Conservation (phyloP, 2,888 invertebrate genomes). For the Lasioglossum marginatum region DNA sequence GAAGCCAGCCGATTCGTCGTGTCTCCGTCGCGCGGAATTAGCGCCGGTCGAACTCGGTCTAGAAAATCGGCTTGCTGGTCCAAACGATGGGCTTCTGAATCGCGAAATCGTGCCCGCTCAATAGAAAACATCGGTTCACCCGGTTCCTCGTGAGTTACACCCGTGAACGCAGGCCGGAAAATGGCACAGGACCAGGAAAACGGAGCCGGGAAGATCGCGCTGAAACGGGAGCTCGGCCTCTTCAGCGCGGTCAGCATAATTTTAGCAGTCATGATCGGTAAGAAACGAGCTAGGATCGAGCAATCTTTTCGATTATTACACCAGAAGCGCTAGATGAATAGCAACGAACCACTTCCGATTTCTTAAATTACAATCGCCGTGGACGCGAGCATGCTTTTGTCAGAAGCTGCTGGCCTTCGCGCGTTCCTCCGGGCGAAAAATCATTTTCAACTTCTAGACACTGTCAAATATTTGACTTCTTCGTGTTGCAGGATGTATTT, state of each 20-base stretch:
- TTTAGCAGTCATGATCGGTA: constrained; percentile 95
- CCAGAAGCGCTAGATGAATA: not conserved
- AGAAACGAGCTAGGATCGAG: constrained; percentile 7
- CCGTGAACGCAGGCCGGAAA: constrained; percentile 9
- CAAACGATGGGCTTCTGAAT: constrained; percentile 58
- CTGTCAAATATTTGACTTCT: not conserved
- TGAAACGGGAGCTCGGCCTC: constrained; percentile 91
- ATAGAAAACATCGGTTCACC: constrained; percentile 2
- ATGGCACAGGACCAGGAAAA: constrained; percentile 53
- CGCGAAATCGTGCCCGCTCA: constrained; percentile 7
- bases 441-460: not conserved
- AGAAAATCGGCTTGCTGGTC: constrained; percentile 7
- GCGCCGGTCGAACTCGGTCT: constrained; percentile 45
- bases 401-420: not conserved
- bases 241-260: constrained; percentile 93
- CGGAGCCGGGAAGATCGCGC: constrained; percentile 84
- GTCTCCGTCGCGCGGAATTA: constrained; percentile 27
- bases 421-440: not conserved
- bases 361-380: not conserved
- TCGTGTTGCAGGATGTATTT: not conserved
- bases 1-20: constrained; percentile 43
- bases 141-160: not conserved
- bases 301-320: not conserved
- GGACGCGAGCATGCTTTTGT: not conserved
- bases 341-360: not conserved